Percentiles rank a stretch among this genome's conserved stretches.
Conservation (phyloP, 2,797 vertebrate genomes). For the Mormyrops boulengeri region DNA sequence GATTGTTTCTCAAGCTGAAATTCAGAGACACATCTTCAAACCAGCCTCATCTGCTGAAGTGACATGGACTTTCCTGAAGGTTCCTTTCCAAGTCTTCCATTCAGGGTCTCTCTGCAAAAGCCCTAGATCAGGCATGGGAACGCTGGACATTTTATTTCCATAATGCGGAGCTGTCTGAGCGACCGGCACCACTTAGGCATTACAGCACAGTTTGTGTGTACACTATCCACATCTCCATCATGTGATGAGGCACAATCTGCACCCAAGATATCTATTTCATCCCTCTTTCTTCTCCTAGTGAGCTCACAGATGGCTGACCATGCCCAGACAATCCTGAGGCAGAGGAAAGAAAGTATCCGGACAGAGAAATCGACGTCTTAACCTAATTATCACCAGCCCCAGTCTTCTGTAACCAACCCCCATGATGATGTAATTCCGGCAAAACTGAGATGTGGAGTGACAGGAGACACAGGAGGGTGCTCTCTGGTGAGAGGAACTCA, state of each 20-base stretch:
- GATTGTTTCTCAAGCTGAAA: neutral
- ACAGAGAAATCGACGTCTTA: neutral
- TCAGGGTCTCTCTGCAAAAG: neutral
- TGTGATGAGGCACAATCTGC: neutral
- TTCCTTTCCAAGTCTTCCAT: neutral
- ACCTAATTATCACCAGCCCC: neutral
- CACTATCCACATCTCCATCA: neutral
- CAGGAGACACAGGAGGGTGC: neutral
- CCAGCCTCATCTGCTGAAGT: neutral
- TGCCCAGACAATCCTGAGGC: neutral
- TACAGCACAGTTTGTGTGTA: neutral
- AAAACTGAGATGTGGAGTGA: neutral
- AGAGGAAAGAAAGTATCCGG: neutral
- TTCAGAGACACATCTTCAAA: neutral
- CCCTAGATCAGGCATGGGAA: neutral
- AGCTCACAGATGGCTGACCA: neutral
- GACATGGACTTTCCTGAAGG: neutral
- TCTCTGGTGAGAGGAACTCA: neutral
- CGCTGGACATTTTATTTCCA: neutral
- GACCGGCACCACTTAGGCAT: neutral
- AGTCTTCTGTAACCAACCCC: neutral
- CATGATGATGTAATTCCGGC: neutral
- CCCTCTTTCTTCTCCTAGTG: neutral
- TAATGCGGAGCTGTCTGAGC: neutral
- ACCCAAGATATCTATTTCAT: neutral